Conservation (phyloP, 2,888 invertebrate genomes). For the Sicus ferrugineus region DNA sequence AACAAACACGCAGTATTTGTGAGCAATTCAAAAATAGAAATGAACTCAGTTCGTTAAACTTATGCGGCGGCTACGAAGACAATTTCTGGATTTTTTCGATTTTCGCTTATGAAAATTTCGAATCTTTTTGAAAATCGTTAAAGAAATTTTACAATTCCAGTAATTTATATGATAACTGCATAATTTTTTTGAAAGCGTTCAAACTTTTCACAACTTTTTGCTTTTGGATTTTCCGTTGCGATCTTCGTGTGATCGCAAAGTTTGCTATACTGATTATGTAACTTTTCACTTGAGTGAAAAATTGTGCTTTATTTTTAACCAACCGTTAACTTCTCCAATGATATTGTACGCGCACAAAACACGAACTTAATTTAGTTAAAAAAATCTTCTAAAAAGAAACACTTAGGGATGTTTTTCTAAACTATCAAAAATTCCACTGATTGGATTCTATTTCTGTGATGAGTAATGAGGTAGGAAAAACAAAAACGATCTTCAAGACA, state of each 20-base stretch:
- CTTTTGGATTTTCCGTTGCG: too few relatives aligned
- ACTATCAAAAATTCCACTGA: background rate
- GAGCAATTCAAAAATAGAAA: conserved; percentile 62
- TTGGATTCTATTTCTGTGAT: conserved; percentile 25
- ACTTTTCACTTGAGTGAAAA: conserved; percentile 6
- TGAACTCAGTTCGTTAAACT: conserved; percentile 66
- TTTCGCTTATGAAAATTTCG: conserved; percentile 34
- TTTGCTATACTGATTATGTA: conserved; percentile 24
- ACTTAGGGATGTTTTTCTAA: conserved; percentile 5
- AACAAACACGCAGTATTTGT: conserved; percentile 30
- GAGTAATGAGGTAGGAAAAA: conserved; percentile 37
- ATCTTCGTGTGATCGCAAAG: background rate
- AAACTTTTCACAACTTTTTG: too few relatives aligned
- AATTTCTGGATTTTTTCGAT: background rate
- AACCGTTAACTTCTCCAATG: conserved; percentile 14
- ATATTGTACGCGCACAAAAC: conserved; percentile 34
- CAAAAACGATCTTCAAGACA: conserved; percentile 48
- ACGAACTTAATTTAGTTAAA: conserved; percentile 29
- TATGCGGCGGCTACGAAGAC: conserved; percentile 44
- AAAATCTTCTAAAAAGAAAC: background rate
- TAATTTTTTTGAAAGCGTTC: too few relatives aligned
- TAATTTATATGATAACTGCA: too few relatives aligned
- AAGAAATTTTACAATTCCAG: background rate
- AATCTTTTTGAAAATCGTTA: conserved; percentile 31
- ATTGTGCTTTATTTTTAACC: background rate